Base-by-base conservation (phyloP, 2,888 invertebrate species). In the Trichogramma dendrolimi region DNA sequence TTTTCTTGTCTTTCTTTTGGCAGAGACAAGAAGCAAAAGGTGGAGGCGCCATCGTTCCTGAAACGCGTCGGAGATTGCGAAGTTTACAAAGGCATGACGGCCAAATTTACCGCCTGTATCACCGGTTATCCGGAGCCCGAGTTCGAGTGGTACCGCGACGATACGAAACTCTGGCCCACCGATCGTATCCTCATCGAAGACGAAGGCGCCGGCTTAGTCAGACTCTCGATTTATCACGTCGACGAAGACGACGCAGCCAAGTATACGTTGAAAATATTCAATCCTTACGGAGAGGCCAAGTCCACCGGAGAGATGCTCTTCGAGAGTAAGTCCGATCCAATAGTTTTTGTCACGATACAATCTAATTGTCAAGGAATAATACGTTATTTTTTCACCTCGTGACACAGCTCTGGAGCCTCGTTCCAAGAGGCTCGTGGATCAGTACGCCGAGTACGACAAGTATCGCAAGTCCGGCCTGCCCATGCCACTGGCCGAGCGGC, bases 101-200 rank as follows among this genome's bases (percentile, higher is more conserved):
- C 91, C 59, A 93, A 93, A 80, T 94, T 95, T 79, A 95, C 94
- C n/a, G 94, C 94, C 60, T 94, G 94, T 77, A 89, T 90, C 54
- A 88, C 90, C 53, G 95, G 95, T 62, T 84, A 85, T 61, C 95
- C 95, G 0, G 93, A 93, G 61, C 94, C 94, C 0, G 91, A 90
- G 62, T 92, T 90, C 54, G 92, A 94, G 75, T 91, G 90, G 90
- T 93, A 87, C 81, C 87, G 91, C 71, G 88, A 92, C 79, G 88
- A 88, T 67, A 86, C 89, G 71, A 86, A 87, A 74, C 72, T 94
- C 8, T 91, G 89, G 82, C 91, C 92, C 1, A 88, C 90, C 55
- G 91, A 92, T 67, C 86, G 94, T 38, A 88, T 93, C 70, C 84
- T 86, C 67, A 89, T 94, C 81, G 93, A 94, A 74, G 86, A 87